These are phyloP conservation scores for Holotrichia oblita DNA, from an alignment of 1,140 invertebrate species.

Conservation along the genomic window DNA sequence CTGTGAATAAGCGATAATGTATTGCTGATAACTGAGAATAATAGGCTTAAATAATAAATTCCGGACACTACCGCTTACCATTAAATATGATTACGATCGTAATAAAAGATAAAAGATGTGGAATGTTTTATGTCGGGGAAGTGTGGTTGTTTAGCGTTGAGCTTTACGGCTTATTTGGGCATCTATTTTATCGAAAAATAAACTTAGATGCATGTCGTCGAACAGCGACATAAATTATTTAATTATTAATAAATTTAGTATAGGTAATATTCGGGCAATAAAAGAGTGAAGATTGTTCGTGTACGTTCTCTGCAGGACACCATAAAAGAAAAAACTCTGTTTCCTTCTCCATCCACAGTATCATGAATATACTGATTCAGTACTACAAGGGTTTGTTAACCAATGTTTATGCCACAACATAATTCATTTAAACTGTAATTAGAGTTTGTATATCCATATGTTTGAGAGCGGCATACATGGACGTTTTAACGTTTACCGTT, in stretches of 20 bases:
- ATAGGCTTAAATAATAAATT: constrained; percentile 28
- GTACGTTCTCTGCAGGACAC: background rate
- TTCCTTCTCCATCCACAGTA: background rate
- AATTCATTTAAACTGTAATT: background rate
- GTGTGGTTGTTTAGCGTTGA: constrained; percentile 9
- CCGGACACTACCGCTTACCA: constrained; percentile 8
- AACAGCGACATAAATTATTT: background rate
- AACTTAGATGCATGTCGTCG: background rate
- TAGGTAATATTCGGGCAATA: background rate
- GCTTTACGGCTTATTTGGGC: background rate
- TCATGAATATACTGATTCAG: background rate
- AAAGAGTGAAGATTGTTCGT: background rate
- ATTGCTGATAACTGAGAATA: constrained; percentile 11
- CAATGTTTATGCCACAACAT: background rate
- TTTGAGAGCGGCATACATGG: background rate
- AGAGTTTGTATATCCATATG: background rate
- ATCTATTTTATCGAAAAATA: constrained; percentile 1
- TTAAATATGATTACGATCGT: constrained; percentile 15
- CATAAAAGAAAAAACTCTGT: background rate
- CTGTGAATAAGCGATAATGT: constrained; percentile 27
- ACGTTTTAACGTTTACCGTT: background rate
- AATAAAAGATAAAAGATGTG: constrained; percentile 19
- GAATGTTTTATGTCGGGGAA: constrained; percentile 6
- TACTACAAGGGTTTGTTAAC: background rate
- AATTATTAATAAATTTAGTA: constrained; percentile 20